phyloP scores from a whole-genome alignment of 2,888 invertebrate genomes.

The Flexamia atlantica region DNA sequence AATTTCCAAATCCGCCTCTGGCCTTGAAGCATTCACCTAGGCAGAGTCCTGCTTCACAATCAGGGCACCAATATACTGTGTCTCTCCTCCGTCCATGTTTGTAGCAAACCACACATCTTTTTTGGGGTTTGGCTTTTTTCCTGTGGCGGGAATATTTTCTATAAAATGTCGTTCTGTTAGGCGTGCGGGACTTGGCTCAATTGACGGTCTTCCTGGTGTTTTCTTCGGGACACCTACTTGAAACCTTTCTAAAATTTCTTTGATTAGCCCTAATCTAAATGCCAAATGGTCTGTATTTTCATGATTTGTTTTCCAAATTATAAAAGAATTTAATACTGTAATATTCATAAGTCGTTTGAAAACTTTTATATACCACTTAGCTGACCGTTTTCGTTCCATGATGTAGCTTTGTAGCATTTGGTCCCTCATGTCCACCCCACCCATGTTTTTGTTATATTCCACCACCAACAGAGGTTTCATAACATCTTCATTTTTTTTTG shows the following conservation, averaged over 20 bases:
- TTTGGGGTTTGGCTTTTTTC: constrained; percentile 6
- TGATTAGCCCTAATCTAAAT: constrained; percentile 1
- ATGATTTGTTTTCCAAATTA: constrained; percentile 23
- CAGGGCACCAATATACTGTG: constrained; percentile 41
- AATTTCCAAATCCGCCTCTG: too few relatives aligned
- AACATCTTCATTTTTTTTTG: constrained; percentile 1
- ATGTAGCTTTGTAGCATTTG: constrained; percentile 39
- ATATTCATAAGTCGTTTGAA: constrained; percentile 52
- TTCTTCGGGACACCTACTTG: too few relatives aligned
- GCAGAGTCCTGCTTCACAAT: constrained; percentile 50
- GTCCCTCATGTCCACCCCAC: constrained; percentile 55
- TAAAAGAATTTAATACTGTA: constrained; percentile 49
- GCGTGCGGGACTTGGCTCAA: neutral
- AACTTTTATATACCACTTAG: constrained; percentile 51
- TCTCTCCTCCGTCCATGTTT: constrained; percentile 34
- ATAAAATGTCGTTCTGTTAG: constrained; percentile 16
- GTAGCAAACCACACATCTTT: constrained; percentile 42
- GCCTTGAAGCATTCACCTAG: constrained; percentile 13
- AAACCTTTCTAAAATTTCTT: neutral
- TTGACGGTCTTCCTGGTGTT: too few relatives aligned
- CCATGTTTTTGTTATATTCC: constrained; percentile 51
- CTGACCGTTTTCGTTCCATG: constrained; percentile 21
- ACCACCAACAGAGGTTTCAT: constrained; percentile 6
- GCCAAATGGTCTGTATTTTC: neutral
- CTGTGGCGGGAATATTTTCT: neutral